These are phyloP conservation scores for Mythimna albipuncta DNA, from an alignment of 2,888 invertebrate genomes.

Conservation along the genomic window DNA sequence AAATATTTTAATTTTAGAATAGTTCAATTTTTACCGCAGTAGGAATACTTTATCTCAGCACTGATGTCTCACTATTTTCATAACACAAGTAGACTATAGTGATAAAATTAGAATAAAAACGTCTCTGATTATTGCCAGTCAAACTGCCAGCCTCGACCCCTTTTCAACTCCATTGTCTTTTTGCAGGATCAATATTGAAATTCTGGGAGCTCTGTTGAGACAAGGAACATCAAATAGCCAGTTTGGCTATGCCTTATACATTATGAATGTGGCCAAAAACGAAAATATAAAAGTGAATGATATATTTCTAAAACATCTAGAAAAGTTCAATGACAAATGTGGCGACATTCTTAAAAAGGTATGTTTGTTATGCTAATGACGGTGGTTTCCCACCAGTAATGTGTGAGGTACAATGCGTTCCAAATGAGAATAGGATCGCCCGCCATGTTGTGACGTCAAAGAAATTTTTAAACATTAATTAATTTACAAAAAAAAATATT, in stretches of 20 bases:
- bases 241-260: conserved; percentile 92
- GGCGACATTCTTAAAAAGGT: conserved; percentile 86
- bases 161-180: conserved; percentile 40
- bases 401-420: background rate
- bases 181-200: conserved; percentile 93
- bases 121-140: background rate
- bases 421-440: no score
- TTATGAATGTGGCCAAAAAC: conserved; percentile 92
- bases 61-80: no score
- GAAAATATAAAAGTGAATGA: conserved; percentile 92
- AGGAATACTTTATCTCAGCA: no score
- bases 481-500: no score
- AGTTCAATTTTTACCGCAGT: no score
- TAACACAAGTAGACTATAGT: no score
- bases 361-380: conserved; percentile 14
- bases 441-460: no score
- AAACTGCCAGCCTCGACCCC: background rate
- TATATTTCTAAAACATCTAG: conserved; percentile 91
- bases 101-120: no score
- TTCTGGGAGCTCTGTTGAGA: conserved; percentile 93
- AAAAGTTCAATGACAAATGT: conserved; percentile 91
- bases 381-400: background rate
- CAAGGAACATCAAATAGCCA: conserved; percentile 91
- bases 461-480: no score
- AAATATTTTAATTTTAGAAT: no score